These are phyloP conservation scores for Bombus waltoni DNA, from an alignment of 1,140 invertebrate genomes.

Conservation along the genomic window DNA sequence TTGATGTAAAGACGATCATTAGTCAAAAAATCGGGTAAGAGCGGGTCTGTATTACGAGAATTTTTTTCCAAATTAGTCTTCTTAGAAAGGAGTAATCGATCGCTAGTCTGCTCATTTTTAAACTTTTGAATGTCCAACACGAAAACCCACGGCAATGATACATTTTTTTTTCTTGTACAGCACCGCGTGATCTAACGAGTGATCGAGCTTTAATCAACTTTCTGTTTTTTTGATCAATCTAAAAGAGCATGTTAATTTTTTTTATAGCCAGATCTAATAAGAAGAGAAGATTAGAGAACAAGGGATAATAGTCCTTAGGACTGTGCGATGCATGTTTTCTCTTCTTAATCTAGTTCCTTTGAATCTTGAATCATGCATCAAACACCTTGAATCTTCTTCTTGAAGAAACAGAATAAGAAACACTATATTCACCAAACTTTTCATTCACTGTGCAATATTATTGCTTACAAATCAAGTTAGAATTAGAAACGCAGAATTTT, in stretches of 20 bases:
- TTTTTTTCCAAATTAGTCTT: background rate
- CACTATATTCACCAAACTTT: background rate
- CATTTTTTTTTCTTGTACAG: constrained; percentile 22
- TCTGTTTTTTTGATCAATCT: background rate
- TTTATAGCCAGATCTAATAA: too few species aligned
- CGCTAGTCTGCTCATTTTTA: background rate
- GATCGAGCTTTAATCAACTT: constrained; percentile 30
- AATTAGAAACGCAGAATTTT: constrained; percentile 6
- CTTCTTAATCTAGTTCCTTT: background rate
- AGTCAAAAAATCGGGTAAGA: constrained; percentile 59
- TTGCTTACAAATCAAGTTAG: constrained; percentile 5
- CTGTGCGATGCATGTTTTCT: background rate
- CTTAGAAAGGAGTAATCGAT: background rate
- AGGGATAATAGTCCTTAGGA: constrained; percentile 18
- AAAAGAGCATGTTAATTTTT: constrained; percentile 3
- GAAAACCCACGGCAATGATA: background rate
- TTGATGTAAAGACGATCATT: constrained; percentile 49
- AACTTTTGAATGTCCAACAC: constrained; percentile 35
- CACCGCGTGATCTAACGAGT: constrained; percentile 39
- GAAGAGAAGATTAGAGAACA: background rate
- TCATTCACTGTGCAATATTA: background rate
- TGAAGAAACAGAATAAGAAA: background rate
- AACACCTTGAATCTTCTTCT: background rate
- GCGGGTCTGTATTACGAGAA: constrained; percentile 61
- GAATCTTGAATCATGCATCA: background rate